Evolutionary conservation across 2,797 vertebrate genomes (phyloP), one percentile per base, ranked within the genome.

Genomic region (Geotrypetes seraphini): DNA sequence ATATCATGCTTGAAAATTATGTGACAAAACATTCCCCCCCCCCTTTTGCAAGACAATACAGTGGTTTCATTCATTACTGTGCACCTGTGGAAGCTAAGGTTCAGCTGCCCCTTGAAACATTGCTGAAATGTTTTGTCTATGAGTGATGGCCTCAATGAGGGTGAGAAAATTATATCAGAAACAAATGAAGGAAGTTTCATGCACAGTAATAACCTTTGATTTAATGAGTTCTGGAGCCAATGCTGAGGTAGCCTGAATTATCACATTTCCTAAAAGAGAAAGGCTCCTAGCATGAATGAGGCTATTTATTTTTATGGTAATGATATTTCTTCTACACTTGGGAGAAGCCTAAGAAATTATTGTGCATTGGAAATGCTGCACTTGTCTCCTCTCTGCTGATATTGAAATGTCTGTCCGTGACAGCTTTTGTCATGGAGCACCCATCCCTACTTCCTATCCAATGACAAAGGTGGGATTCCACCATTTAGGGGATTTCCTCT

Each of bases 141-240:
- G 47, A 31, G 31, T 35, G 39, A 25, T 22, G 35, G 44, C 40
- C 44, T 35, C 44, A n/a, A n/a, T 21, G 20, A 47, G 44, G 44
- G 22, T 22, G 33, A 39, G 27, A 39, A 22, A 26, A 25, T 31
- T 29, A 47, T 47, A 47, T 47, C 47, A 47, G 44, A 47, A 47
- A 47, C 47, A 44, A 47, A 47, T 40, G 47, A 47, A n/a, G 36
- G 39, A 47, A 47, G 40, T 47, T 47, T 47, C 33, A 36, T 26
- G 26, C 33, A 36, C 36, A 25, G 39, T 44, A 47, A n/a, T 47
- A 47, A 47, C 47, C 36, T 21, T 39, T 40, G 36, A 47, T 39
- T 40, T 47, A 47, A 47, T 35, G 44, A 35, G 32, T 26, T n/a
- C 36, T 47, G 22, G 31, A n/a, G n/a, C n/a, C n/a, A n/a, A n/a